Evolutionary conservation across 2,797 vertebrate species (phyloP).

Genomic region (Tragelaphus eurycerus): DNA sequence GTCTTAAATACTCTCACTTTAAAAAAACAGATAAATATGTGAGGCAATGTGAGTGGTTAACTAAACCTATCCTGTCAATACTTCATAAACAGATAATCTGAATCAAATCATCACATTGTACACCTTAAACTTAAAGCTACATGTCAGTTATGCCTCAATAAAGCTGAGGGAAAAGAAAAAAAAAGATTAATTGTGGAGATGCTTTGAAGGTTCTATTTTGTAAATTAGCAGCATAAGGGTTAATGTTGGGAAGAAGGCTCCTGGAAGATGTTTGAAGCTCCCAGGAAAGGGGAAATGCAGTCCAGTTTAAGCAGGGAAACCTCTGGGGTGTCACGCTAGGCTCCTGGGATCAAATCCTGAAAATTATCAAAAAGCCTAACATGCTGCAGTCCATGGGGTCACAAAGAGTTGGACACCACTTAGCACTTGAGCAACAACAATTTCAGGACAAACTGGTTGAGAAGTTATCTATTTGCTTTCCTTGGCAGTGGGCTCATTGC

Average conservation of each 20-base stretch:
- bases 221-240: neutral
- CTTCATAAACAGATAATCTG: neutral
- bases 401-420: neutral
- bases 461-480: neutral
- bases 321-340: neutral
- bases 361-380: neutral
- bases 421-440: neutral
- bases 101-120: neutral
- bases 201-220: neutral
- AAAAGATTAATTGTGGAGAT: neutral
- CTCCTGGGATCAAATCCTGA: neutral
- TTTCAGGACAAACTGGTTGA: neutral
- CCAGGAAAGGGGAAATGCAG: neutral
- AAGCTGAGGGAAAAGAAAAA: neutral
- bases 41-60: neutral
- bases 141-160: neutral
- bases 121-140: neutral
- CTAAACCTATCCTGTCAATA: neutral
- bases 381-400: neutral
- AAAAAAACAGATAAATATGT: neutral
- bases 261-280: neutral
- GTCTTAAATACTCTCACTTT: neutral
- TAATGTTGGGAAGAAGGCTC: neutral
- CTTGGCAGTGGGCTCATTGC: neutral
- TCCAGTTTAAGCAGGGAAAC: neutral